Conservation (phyloP, 2,888 invertebrate species). For the Malthinus seriepunctatus region DNA sequence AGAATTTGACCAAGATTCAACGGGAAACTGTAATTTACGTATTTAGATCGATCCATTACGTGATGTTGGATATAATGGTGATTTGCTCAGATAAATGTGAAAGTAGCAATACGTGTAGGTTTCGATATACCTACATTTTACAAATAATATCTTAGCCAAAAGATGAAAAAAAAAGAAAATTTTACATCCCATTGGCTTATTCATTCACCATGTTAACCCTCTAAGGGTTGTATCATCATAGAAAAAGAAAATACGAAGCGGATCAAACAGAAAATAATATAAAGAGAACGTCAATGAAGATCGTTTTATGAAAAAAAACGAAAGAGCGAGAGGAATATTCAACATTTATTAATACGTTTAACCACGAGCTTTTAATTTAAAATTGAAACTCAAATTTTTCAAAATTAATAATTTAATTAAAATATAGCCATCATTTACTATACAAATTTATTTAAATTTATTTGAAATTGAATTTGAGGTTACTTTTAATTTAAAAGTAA, state of each 20-base stretch:
- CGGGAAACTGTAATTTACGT: constrained; percentile 27
- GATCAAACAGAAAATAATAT: constrained; percentile 18
- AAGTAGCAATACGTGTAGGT: constrained; percentile 13
- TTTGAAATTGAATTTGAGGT: no score
- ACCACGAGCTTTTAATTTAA: background rate
- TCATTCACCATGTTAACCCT: constrained; percentile 14
- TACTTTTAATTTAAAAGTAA: no score
- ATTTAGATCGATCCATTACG: constrained; percentile 22
- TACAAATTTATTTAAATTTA: no score
- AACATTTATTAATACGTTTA: background rate
- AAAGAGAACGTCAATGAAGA: background rate
- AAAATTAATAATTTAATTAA: background rate
- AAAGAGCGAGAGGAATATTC: constrained; percentile 9
- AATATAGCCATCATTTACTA: no score
- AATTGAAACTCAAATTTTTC: background rate
- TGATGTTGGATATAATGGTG: constrained; percentile 14
- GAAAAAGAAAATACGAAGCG: constrained; percentile 13
- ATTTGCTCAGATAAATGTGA: constrained; percentile 6
- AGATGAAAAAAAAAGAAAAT: constrained; percentile 11
- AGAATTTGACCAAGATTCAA: constrained; percentile 27
- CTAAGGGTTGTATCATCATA: constrained; percentile 16
- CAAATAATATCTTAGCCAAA: constrained; percentile 3
- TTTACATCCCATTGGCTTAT: constrained; percentile 20
- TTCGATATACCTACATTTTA: constrained; percentile 6
- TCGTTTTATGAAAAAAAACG: constrained; percentile 2